Evolutionary conservation across 2,797 vertebrate genomes (phyloP), one percentile per base, ranked within the genome.

Genomic region (Knipowitschia caucasica): DNA sequence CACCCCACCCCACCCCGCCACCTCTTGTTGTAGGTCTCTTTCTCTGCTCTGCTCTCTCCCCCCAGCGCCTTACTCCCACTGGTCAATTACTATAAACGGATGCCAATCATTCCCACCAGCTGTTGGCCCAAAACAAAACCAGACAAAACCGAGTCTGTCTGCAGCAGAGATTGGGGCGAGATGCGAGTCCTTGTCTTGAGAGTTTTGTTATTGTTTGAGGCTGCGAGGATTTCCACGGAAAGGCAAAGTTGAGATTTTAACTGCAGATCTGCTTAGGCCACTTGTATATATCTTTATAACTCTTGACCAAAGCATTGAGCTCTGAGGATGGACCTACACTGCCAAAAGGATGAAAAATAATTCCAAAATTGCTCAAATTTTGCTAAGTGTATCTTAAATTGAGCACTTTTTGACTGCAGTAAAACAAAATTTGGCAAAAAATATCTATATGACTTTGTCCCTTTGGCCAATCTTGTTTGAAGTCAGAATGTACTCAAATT

Each of bases 91-190:
- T 86, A 82, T 72, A 84, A 88, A 85, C 64, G 71, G 81, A 89
- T 86, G 88, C 78, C 88, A 89, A 80, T 90, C 88, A 90, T 85
- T 88, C 77, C 67, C 59, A 54, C 84, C 83, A 88, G 88, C 86
- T 90, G 88, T 87, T 86, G 84, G 84, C 82, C 83, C 83, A 81
- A 90, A 88, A 89, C 83, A 86, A 88, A 86, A 77, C 56, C 70
- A 88, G 87, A 88, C 80, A 79, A 79, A 82, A 84, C 75, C 69
- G 50, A 69, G 17, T 66, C 74, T 58, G 82, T 82, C 83, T 69
- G 15, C 20, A n/a, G 78, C 76, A 82, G 72, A 75, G 82, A 84
- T 75, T 75, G 81, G 88, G 69, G 18, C 5, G 30, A 76, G 81
- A 89, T 70, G 18, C 5, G 30, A 33, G 46, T 49, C 29, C 46